These are phyloP conservation scores for Halichoeres trimaculatus DNA, from an alignment of 2,113 vertebrate genomes.

Conservation along the genomic window DNA sequence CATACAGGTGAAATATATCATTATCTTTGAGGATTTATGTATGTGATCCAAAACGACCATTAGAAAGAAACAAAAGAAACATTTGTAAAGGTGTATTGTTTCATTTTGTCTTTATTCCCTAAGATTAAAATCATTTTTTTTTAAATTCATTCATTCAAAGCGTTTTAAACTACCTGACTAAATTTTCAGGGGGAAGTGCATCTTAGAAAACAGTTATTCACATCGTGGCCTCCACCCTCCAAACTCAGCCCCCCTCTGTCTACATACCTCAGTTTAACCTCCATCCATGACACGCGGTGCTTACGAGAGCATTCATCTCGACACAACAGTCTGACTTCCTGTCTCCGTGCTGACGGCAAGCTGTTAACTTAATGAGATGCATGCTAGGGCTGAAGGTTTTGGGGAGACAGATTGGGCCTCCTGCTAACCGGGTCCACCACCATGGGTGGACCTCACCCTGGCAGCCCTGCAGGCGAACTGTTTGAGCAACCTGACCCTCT, in stretches of 20 bases:
- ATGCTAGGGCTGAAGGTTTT: slow-evolving; percentile 73
- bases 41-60: too few species aligned
- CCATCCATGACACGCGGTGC: slow-evolving; percentile 72
- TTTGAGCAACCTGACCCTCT: slow-evolving; percentile 57
- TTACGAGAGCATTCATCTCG: slow-evolving; percentile 80
- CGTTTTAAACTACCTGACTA: too few species aligned
- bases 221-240: neutral
- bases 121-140: too few species aligned
- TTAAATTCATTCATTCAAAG: slow-evolving; percentile 1
- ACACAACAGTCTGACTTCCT: slow-evolving; percentile 84
- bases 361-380: slow-evolving; percentile 84
- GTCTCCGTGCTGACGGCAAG: slow-evolving; percentile 80
- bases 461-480: slow-evolving; percentile 72
- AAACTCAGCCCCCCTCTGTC: neutral
- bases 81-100: too few species aligned
- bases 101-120: too few species aligned
- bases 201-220: too few species aligned
- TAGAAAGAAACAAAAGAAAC: too few species aligned
- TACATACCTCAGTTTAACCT: slow-evolving; percentile 63
- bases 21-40: neutral
- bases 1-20: neutral
- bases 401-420: slow-evolving; percentile 79
- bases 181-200: too few species aligned
- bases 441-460: slow-evolving; percentile 64
- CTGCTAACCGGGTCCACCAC: slow-evolving; percentile 72